Conservation (phyloP, 2,113 vertebrate species). For the Prolemur simus region DNA sequence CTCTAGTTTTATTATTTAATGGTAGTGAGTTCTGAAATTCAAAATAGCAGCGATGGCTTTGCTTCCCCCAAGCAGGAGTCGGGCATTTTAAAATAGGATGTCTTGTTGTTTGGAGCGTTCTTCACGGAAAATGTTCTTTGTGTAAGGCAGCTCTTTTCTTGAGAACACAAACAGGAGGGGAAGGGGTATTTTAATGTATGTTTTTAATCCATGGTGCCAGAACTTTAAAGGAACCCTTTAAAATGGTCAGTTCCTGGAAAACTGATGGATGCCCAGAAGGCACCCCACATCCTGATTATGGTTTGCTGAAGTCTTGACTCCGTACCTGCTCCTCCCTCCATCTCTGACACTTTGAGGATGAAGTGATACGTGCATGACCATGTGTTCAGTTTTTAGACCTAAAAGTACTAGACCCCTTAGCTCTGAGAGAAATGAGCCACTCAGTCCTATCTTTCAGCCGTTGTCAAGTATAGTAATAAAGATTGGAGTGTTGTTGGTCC, state of each 20-base stretch:
- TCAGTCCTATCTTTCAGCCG: background rate
- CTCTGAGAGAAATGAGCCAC: background rate
- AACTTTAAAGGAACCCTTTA: background rate
- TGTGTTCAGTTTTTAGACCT: background rate
- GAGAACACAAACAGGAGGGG: background rate
- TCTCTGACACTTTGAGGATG: background rate
- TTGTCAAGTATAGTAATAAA: background rate
- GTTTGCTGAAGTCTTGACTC: background rate
- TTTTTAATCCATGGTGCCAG: background rate
- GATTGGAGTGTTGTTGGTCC: background rate
- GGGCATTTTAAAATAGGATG: conserved; percentile 3
- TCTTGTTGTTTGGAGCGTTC: background rate
- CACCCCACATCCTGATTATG: background rate
- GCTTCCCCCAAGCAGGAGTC: background rate
- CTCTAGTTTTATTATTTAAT: background rate
- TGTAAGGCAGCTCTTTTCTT: background rate
- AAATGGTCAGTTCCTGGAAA: background rate
- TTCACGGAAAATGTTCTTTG: background rate
- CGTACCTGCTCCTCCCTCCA: background rate
- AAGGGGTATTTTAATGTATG: background rate
- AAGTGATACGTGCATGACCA: background rate
- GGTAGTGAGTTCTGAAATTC: background rate
- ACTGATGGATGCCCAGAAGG: background rate
- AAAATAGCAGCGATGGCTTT: background rate
- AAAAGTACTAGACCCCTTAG: background rate